Evolutionary conservation across 2,797 vertebrate species (phyloP), one percentile per base, ranked within the genome.

Genomic region (Anableps anableps): DNA sequence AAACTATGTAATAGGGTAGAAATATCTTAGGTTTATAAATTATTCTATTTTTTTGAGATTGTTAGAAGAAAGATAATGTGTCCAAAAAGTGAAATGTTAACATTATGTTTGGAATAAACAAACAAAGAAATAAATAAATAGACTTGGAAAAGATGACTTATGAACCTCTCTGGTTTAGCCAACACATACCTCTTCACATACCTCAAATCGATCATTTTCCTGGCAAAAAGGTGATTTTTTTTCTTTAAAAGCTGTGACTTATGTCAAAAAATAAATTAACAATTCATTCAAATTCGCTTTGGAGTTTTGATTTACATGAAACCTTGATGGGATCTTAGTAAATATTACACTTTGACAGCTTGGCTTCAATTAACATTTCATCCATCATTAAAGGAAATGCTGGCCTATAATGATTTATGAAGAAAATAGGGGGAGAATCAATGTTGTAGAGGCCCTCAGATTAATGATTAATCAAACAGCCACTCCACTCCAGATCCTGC

Each of bases 391-490:
- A 90, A 93, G 66, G 71, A 64, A 92, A 85, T 90, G 88, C 89
- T 83, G 82, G 73, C 53, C 81, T 75, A 85, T 84, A 91, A 91
- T 92, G 92, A 93, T 92, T 95, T 86, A 93, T 91, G 85, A 93
- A 90, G 88, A 78, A 89, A 92, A 89, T 79, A 47, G 83, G 85
- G 89, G 80, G 82, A 80, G 86, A 91, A 93, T 93, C 92, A 89
- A 92, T 93, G 89, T 80, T 85, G 90, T 74, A 14, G 80, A 86
- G 89, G 85, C 86, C 86, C 85, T 86, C 84, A 87, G 89, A 94
- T 92, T 87, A 94, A 94, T 93, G 90, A 93, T 91, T 90, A 92
- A 87, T 86, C 85, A 92, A 93, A 93, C 85, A 92, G 87, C 88
- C 80, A 84, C 64, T 64, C 78, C 75, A 79, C 74, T 88, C 50